Conservation (phyloP, 1,140 invertebrate species). For the Zaprionus taronus region DNA sequence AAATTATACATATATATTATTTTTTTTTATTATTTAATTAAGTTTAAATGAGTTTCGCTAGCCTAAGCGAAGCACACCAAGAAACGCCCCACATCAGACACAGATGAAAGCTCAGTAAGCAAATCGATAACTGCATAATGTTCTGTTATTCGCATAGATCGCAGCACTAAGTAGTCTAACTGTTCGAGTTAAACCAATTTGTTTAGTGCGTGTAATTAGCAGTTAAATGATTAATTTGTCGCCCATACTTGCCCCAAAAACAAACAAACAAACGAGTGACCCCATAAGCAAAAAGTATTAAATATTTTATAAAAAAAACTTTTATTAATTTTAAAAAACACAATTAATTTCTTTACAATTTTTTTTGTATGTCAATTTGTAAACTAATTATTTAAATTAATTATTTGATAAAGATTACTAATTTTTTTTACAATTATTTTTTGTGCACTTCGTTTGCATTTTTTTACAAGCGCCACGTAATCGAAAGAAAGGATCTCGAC, state of each 20-base stretch:
- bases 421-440: slow-evolving; percentile 32
- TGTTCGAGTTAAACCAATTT: slow-evolving; percentile 41
- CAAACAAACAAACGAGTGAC: slow-evolving; percentile 4
- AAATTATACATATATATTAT: slow-evolving; percentile 12
- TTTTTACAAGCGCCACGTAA: slow-evolving; percentile 51
- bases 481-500: slow-evolving; percentile 60
- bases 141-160: slow-evolving; percentile 2
- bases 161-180: slow-evolving; percentile 49
- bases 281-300: slow-evolving; percentile 48
- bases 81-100: slow-evolving; percentile 3
- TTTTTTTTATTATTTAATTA: slow-evolving; percentile 20
- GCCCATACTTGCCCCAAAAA: slow-evolving; percentile 32
- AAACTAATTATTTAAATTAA: slow-evolving; percentile 30
- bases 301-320: slow-evolving; percentile 51
- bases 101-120: slow-evolving; percentile 31
- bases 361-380: slow-evolving; percentile 29
- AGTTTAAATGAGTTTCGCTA: slow-evolving; percentile 9
- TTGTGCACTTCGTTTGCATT: slow-evolving; percentile 48
- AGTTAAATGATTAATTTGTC: slow-evolving; percentile 9
- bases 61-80: slow-evolving; percentile 18
- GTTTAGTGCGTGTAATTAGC: slow-evolving; percentile 32
- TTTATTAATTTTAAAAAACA: slow-evolving; percentile 22
- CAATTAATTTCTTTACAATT: slow-evolving; percentile 10
- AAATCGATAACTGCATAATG: slow-evolving; percentile 5
- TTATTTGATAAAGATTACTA: slow-evolving; percentile 23